These are phyloP conservation scores for Cirrhinus mrigala DNA, from an alignment of 2,797 vertebrate genomes.

Conservation along the genomic window DNA sequence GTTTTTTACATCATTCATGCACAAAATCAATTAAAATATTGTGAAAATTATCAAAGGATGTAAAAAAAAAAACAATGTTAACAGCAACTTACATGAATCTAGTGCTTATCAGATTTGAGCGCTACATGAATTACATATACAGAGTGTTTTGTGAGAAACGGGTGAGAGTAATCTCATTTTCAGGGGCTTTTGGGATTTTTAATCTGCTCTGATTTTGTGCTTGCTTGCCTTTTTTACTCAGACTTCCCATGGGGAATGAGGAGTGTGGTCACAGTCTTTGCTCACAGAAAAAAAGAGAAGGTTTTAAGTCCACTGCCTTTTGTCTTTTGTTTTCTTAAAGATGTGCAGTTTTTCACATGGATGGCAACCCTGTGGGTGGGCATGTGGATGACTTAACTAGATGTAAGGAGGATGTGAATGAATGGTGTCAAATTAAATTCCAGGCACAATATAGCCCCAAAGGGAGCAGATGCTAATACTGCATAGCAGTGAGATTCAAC, in stretches of 20 bases:
- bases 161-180: neutral
- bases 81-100: neutral
- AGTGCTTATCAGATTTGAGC: neutral
- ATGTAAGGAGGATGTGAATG: slow-evolving; percentile 31
- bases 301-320: slow-evolving; percentile 52
- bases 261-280: slow-evolving; percentile 12
- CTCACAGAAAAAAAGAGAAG: slow-evolving; percentile 43
- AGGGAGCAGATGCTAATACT: neutral
- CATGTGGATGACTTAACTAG: slow-evolving; percentile 2
- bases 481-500: neutral
- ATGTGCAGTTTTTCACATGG: slow-evolving; percentile 37
- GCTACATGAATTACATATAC: neutral
- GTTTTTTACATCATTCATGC: neutral
- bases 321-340: slow-evolving; percentile 35
- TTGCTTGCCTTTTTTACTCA: neutral
- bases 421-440: slow-evolving; percentile 18
- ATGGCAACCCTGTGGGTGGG: slow-evolving; percentile 52
- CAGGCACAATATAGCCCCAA: neutral
- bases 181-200: neutral
- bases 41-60: neutral
- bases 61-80: neutral
- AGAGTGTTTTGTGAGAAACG: neutral
- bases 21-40: neutral
- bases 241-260: neutral
- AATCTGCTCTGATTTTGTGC: slow-evolving; percentile 20